Percentiles rank a stretch among this genome's conserved stretches.
Evolutionary conservation across 2,797 vertebrate species (phyloP).

Genomic region (Bradypus variegatus): DNA sequence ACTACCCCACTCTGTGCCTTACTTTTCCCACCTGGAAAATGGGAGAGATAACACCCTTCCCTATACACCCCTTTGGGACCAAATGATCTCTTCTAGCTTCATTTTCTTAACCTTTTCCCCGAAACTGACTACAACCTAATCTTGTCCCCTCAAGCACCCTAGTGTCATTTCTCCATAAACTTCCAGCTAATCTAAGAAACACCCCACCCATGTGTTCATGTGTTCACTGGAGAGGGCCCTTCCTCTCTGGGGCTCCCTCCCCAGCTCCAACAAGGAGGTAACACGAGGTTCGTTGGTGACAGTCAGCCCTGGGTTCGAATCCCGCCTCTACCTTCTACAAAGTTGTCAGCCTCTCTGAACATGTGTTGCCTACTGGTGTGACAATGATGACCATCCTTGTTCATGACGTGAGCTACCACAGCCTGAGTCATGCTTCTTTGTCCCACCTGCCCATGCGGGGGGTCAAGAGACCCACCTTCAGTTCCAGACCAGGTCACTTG

Average conservation of each 20-base stretch:
- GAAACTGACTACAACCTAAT: fast-evolving
- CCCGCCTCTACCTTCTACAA: background rate
- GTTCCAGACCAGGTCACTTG: background rate
- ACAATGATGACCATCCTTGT: fast-evolving
- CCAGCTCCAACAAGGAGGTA: background rate
- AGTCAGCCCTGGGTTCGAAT: background rate
- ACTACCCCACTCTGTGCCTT: background rate
- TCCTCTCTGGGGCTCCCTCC: background rate
- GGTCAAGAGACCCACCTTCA: background rate
- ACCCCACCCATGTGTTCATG: fast-evolving
- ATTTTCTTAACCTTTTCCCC: background rate
- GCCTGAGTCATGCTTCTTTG: background rate
- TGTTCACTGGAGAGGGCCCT: background rate
- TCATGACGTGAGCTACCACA: fast-evolving
- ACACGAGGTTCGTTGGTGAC: fast-evolving
- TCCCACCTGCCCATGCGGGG: background rate
- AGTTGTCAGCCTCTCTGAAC: background rate
- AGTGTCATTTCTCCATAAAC: background rate
- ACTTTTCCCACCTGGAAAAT: background rate
- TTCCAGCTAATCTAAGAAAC: background rate
- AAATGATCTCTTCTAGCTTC: background rate
- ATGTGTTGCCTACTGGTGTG: fast-evolving
- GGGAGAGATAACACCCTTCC: too few species aligned
- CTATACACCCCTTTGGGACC: fast-evolving
- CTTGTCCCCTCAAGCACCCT: background rate